Base-by-base conservation (phyloP, 2,888 invertebrate genomes). In the Hedychridium roseum region DNA sequence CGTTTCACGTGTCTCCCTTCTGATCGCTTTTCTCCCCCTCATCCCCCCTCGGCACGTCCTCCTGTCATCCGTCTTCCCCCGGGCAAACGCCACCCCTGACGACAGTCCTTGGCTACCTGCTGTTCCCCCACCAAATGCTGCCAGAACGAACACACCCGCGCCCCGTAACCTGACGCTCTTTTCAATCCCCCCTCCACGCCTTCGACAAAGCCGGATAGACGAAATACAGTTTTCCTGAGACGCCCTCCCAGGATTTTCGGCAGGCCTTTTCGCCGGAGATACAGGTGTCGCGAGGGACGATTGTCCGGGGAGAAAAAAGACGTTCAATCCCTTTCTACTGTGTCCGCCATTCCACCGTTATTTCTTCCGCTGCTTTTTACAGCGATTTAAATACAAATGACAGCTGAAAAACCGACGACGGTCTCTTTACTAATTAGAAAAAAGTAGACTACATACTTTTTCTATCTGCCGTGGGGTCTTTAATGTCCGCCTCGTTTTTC, bases 31-130 rank as follows among this genome's bases (percentile, higher is more conserved):
- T 38, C 32, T 36, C 30, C 12, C 42, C 23, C 12, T 21, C 34
- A 35, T 42, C 46, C 40, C 43, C 38, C 38, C 32, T 31, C 23
- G 15, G 18, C 17, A 26, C 43, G 32, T 27, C 15, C 28, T 37
- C 23, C 4, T 12, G 23, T 23, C 23, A 18, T 32, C 27, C 18
- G 15, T 31, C 28, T 21, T 16, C 15, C 40, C 40, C 6, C 34
- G 23, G 11, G 23, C 23, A 12, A 9, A 31, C 28, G 15, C 28
- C 49, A 31, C 15, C 49, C 17, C 1, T 35, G 20, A 16, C 16
- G 43, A 43, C 41, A 39, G 23, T 46, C 42, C 23, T 41, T 35
- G 23, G 32, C 47, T 63, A 61, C 56, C 63, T 62, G 61, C 63
- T 49, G 54, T n/a, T n/a, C 52, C 45, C 47, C 43, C 39, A 23